Evolutionary conservation across 2,113 vertebrate species (phyloP).

Genomic region (Paradisaea rubra): DNA sequence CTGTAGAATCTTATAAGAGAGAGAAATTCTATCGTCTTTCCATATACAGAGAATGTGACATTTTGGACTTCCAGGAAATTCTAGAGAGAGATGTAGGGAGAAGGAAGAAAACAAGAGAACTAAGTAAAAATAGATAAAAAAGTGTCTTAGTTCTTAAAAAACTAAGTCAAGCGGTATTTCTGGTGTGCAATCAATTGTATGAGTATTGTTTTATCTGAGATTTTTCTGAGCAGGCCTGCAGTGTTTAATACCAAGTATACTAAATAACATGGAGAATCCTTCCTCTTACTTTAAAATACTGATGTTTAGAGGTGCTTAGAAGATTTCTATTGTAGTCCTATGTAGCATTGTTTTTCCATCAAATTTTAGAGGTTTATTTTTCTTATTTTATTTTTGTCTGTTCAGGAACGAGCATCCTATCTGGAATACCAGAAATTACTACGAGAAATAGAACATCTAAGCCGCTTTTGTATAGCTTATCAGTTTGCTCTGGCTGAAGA

Average conservation of each 20-base stretch:
- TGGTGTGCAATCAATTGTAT: neutral
- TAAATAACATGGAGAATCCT: neutral
- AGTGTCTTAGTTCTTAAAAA: neutral
- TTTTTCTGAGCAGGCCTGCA: neutral
- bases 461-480: constrained; percentile 81
- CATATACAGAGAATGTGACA: neutral
- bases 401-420: constrained; percentile 84
- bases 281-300: neutral
- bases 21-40: neutral
- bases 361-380: neutral
- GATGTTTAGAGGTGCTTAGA: neutral
- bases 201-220: neutral
- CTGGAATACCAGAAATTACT: constrained; percentile 90
- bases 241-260: neutral
- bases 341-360: neutral
- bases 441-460: constrained; percentile 84
- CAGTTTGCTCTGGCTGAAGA: constrained; percentile 86
- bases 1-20: neutral
- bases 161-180: neutral
- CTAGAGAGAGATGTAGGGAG: neutral
- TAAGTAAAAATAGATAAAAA: neutral
- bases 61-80: neutral
- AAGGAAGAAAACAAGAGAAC: neutral
- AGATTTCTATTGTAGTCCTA: neutral
- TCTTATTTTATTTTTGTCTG: neutral